Evolutionary conservation across 2,113 vertebrate genomes (phyloP).

Genomic region (Gavialis gangeticus): DNA sequence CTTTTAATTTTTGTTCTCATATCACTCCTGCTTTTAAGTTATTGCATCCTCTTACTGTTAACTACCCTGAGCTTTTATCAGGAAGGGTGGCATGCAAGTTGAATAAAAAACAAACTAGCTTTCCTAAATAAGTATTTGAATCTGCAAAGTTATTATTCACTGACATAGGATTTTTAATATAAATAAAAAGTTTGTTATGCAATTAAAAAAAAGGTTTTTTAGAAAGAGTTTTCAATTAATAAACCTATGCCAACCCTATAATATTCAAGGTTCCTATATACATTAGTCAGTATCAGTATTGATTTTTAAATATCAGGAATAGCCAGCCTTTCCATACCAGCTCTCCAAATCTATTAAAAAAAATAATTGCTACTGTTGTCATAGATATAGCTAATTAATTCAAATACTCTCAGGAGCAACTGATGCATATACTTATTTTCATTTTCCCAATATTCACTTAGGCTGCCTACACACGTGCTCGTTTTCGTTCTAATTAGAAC

Average conservation of each 20-base stretch:
- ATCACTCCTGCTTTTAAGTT: too few relatives aligned
- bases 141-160: too few relatives aligned
- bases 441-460: background rate
- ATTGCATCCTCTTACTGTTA: too few relatives aligned
- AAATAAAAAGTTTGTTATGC: too few relatives aligned
- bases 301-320: background rate
- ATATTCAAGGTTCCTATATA: slow-evolving; percentile 2
- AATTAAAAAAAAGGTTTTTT: background rate
- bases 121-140: too few relatives aligned
- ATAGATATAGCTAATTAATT: background rate
- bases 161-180: too few relatives aligned
- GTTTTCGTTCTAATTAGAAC: too few relatives aligned
- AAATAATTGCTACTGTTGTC: background rate
- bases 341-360: background rate
- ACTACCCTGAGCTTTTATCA: too few relatives aligned
- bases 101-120: too few relatives aligned
- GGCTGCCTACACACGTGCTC: too few relatives aligned
- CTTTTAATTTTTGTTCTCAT: too few relatives aligned
- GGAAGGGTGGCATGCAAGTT: too few relatives aligned
- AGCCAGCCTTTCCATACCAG: background rate
- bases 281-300: background rate
- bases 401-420: background rate
- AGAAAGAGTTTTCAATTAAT: background rate
- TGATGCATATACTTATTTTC: background rate
- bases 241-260: background rate